Evolutionary conservation across 2,797 vertebrate species (phyloP).

Genomic region (Urocyon cinereoargenteus): DNA sequence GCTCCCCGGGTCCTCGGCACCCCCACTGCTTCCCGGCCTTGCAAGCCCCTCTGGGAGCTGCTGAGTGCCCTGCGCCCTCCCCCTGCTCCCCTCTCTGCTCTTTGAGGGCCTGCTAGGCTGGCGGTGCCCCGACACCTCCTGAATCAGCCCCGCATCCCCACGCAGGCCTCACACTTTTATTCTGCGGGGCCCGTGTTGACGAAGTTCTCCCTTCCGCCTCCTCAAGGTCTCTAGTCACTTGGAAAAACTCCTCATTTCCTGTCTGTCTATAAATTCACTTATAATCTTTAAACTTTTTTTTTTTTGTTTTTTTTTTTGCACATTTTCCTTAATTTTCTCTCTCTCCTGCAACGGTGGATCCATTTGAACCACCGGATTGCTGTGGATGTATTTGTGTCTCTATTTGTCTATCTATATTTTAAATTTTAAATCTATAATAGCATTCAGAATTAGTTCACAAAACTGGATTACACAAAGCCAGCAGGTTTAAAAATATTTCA

Average conservation of each 20-base stretch:
- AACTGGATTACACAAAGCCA: slow-evolving; percentile 83
- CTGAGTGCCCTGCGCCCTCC: neutral
- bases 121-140: rapidly evolving
- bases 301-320: neutral
- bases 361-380: neutral
- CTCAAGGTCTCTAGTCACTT: neutral
- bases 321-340: neutral
- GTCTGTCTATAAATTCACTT: neutral
- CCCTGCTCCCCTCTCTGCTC: no score
- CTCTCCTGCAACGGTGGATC: neutral
- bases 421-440: slow-evolving; percentile 78
- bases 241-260: neutral
- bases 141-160: neutral
- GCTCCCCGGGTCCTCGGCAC: rapidly evolving
- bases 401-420: slow-evolving; percentile 67
- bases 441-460: slow-evolving; percentile 75
- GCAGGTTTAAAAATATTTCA: slow-evolving; percentile 87
- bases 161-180: neutral
- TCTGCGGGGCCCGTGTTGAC: neutral
- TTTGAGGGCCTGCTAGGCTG: rapidly evolving
- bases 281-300: neutral
- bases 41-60: neutral
- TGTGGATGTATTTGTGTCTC: neutral
- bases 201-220: neutral
- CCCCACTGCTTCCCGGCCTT: neutral